Evolutionary conservation across 1,140 invertebrate species (phyloP), one percentile per base, ranked within the genome.

Genomic region (Cephus cinctus): DNA sequence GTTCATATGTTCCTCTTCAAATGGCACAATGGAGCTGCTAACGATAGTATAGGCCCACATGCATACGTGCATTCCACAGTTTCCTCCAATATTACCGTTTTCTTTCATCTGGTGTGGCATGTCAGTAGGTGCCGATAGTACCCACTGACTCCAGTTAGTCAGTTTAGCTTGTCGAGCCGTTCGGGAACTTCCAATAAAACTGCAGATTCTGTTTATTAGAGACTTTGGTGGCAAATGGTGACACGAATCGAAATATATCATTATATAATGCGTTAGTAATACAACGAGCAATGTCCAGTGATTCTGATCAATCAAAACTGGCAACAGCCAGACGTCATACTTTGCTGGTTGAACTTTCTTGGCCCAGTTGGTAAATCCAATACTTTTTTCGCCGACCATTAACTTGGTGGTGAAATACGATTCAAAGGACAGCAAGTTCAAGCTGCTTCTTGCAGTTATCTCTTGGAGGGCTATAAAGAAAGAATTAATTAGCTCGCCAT

Each of bases 11-110:
- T 15, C 22, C 21, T 46, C 44, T 8, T 4, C 11, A 21, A 46
- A 46, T 12, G 11, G 6, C 2, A 16, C 32, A 5, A n/a, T 19
- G 18, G 44, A 38, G 4, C 21, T 38, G 11, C 15, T 20, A 31
- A 5, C 14, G 9, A 46, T 46, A 2, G 20, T 23, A n/a, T 35
- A 35, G 3, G 16, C 44, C 44, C 44, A 46, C 14, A 46, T 16
- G 15, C 44, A 46, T 5, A 46, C 34, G 23, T 36, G 44, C 21
- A 38, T 20, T 5, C 44, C 44, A 38, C 44, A 46, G 15, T 46
- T 46, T 38, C 44, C 44, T 9, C 15, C 25, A 3, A 21, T 23
- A 3, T 32, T 21, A 4, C 31, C 31, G 8, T 2, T 11, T n/a
- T 20, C 15, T 12, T n/a, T 1, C 3, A 15, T 4, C 19, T 46